Base-by-base conservation (phyloP, 2,797 vertebrate species). In the Harpagifer antarcticus region DNA sequence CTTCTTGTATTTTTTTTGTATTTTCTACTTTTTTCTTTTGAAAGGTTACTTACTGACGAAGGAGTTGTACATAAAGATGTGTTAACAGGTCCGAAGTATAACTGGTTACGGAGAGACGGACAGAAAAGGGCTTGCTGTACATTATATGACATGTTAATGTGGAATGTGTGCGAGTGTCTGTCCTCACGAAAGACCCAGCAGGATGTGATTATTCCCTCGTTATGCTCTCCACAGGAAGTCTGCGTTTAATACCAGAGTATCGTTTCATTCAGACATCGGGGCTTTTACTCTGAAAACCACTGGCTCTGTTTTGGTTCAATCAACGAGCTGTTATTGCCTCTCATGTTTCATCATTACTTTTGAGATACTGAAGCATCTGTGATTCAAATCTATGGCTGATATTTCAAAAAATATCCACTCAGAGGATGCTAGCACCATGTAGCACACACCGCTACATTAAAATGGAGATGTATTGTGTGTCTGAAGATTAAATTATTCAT, bases 81-180 rank as follows among this genome's bases (percentile, higher is more conserved):
- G 86, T 89, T 86, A 88, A 83, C 76, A 86, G 90, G 83, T 90
- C 85, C 83, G 75, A 81, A 84, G 81, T 65, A 81, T 84, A 75
- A 87, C 80, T 84, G 84, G 69, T 88, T 79, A 84, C 61, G 58
- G 84, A 83, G 7, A 63, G 83, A 84, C 63, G 54, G 70, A 80
- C 48, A 5, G 71, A n/a, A 10, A 13, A 55, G 12, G 16, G 40
- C 50, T 31, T 59, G 81, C 91, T 92, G 91, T 93, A 93, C 91
- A 92, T 68, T 82, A 86, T 88, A 73, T 81, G 88, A 91, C 88
- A 90, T 55, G 82, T 64, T 49, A 16, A 73, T n/a, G 86, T 90
- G 93, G 93, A 94, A 94, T 94, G 92, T 90, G 89, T 76, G 70
- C 74, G 82, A 5, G 64, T 82, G 74, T 88, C 65, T 77, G 81